These are phyloP conservation scores for Ictalurus furcatus DNA, from an alignment of 2,113 vertebrate species.

Conservation along the genomic window DNA sequence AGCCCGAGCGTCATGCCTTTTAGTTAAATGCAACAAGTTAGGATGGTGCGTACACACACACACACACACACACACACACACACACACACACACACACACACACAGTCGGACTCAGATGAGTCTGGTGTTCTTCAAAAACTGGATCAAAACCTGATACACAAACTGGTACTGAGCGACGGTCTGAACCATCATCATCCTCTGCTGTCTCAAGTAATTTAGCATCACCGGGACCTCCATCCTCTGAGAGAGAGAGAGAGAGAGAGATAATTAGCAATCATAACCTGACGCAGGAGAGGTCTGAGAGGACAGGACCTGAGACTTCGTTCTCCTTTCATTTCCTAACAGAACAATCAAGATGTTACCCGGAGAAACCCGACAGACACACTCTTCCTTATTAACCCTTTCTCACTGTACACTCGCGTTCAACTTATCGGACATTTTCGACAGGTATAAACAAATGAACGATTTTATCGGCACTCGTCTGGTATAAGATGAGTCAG, in stretches of 20 bases:
- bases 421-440: no score
- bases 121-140: conserved; percentile 92
- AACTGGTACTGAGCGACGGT: conserved; percentile 93
- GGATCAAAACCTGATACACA: conserved; percentile 91
- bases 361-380: neutral
- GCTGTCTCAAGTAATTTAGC: conserved; percentile 81
- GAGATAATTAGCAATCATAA: neutral
- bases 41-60: neutral
- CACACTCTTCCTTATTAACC: neutral
- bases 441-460: no score
- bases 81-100: neutral
- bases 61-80: neutral
- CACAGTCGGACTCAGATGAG: conserved; percentile 80
- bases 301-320: no score
- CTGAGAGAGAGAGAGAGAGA: conserved; percentile 65
- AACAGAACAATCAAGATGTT: neutral
- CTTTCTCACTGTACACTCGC: no score
- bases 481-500: no score
- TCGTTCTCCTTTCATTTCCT: no score
- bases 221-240: conserved; percentile 83
- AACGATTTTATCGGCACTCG: no score
- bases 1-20: neutral
- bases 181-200: conserved; percentile 98
- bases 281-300: neutral
- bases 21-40: neutral